A percentile compares a stretch with the other conserved stretches of the same genome.
These are phyloP conservation scores for Symphodus melops DNA, from an alignment of 2,113 vertebrate species.

Conservation along the genomic window DNA sequence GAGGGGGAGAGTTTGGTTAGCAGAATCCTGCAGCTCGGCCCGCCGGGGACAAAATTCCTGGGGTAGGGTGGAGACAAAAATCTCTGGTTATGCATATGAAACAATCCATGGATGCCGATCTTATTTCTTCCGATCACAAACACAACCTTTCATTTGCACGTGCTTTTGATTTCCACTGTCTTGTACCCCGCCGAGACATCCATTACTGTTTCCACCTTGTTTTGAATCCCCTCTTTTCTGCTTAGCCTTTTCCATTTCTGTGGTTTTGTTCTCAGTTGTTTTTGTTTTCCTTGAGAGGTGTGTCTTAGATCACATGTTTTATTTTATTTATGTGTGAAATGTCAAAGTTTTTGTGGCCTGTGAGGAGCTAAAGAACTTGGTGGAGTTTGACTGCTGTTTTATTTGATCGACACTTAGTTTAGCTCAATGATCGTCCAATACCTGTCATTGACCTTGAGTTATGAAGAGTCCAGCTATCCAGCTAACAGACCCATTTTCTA, in stretches of 20 bases:
- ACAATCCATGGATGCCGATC: conserved; percentile 93
- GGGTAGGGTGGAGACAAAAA: conserved; percentile 90
- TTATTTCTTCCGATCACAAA: conserved; percentile 47
- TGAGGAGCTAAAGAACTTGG: neutral
- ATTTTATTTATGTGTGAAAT: conserved; percentile 33
- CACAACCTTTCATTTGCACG: conserved; percentile 79
- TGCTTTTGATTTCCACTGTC: neutral
- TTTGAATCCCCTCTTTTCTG: conserved; percentile 7
- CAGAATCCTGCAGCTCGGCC: conserved; percentile 99
- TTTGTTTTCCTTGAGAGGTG: conserved; percentile 43
- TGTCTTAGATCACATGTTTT: conserved; percentile 49
- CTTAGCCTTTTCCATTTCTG: conserved; percentile 79
- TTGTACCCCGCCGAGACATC: neutral
- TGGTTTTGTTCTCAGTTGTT: conserved; percentile 80
- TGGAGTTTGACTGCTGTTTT: too few species aligned
- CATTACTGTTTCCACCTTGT: neutral
- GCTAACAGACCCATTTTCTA: too few species aligned
- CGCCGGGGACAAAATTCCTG: conserved; percentile 99
- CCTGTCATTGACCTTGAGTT: too few species aligned
- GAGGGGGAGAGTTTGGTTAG: conserved; percentile 99
- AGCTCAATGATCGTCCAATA: too few species aligned
- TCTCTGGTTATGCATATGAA: conserved; percentile 84
- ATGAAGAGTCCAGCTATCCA: too few species aligned
- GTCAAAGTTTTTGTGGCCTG: conserved; percentile 42
- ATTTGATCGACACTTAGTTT: too few species aligned